phyloP scores from a whole-genome alignment of 2,113 vertebrate genomes.

The Tupaia chinensis region DNA sequence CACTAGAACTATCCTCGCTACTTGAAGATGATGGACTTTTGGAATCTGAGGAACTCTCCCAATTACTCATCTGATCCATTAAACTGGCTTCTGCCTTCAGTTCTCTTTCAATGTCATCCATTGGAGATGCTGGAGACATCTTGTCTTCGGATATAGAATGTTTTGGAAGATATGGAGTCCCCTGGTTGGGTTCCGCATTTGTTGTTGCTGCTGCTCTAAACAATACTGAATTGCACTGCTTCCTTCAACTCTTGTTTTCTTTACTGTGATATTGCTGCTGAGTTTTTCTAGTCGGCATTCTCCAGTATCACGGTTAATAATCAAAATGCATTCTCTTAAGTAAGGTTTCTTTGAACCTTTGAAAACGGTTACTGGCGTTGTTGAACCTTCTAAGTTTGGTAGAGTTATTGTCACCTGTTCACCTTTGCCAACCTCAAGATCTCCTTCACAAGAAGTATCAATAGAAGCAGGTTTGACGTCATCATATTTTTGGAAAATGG shows the following conservation, averaged over 20 bases:
- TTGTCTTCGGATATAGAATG: conserved; percentile 90
- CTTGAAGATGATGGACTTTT: conserved; percentile 95
- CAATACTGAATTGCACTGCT: conserved; percentile 96
- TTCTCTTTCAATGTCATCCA: conserved; percentile 99
- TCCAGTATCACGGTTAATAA: conserved; percentile 98
- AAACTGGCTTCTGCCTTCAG: conserved; percentile 96
- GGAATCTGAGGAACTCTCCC: conserved; percentile 94
- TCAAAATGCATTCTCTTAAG: conserved; percentile 98
- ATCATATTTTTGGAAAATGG: conserved; percentile 86
- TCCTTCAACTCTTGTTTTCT: conserved; percentile 98
- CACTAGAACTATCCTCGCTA: conserved; percentile 94
- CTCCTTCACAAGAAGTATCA: conserved; percentile 96
- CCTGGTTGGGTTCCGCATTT: conserved; percentile 87
- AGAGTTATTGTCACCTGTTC: conserved; percentile 98
- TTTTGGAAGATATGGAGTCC: conserved; percentile 88
- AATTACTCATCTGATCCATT: conserved; percentile 97
- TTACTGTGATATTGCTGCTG: conserved; percentile 98
- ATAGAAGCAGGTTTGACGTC: conserved; percentile 99
- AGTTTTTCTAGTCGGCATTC: conserved; percentile 99
- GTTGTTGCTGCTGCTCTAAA: conserved; percentile 89
- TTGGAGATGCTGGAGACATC: conserved; percentile 91
- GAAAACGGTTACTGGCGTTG: conserved; percentile 96
- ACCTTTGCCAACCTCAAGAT: conserved; percentile 98
- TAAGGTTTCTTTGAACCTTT: conserved; percentile 99
- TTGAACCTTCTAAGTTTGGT: conserved; percentile 98